These are phyloP conservation scores for Myrmecobius fasciatus DNA, from an alignment of 2,113 vertebrate species.

Conservation along the genomic window DNA sequence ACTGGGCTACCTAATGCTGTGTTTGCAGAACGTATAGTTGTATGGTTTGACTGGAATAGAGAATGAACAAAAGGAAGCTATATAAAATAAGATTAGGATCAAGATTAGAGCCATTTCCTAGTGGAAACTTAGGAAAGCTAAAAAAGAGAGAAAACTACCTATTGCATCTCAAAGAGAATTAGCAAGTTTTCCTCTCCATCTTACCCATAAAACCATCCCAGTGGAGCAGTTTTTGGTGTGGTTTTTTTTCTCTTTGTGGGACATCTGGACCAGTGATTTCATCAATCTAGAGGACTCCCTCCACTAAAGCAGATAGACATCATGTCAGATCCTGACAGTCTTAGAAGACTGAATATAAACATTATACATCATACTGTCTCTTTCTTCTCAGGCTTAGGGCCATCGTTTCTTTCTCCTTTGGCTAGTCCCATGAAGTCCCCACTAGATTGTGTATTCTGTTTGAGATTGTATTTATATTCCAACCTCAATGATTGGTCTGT, in stretches of 20 bases:
- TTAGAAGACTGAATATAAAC: neutral
- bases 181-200: neutral
- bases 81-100: neutral
- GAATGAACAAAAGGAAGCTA: neutral
- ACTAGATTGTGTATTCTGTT: neutral
- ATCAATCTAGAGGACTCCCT: neutral
- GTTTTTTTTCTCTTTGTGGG: neutral
- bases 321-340: neutral
- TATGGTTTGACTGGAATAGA: neutral
- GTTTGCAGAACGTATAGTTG: neutral
- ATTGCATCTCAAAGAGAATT: neutral
- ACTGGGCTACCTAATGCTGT: neutral
- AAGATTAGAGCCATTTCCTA: neutral
- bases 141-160: neutral
- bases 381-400: neutral
- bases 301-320: neutral
- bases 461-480: constrained; percentile 14
- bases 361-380: too few relatives aligned
- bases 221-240: neutral
- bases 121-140: neutral
- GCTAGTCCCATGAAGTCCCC: neutral
- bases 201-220: neutral
- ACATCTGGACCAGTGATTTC: neutral
- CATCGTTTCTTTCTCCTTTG: neutral
- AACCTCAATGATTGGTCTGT: neutral